phyloP scores from a whole-genome alignment of 2,888 invertebrate genomes.

The Tenthredo amoena region DNA sequence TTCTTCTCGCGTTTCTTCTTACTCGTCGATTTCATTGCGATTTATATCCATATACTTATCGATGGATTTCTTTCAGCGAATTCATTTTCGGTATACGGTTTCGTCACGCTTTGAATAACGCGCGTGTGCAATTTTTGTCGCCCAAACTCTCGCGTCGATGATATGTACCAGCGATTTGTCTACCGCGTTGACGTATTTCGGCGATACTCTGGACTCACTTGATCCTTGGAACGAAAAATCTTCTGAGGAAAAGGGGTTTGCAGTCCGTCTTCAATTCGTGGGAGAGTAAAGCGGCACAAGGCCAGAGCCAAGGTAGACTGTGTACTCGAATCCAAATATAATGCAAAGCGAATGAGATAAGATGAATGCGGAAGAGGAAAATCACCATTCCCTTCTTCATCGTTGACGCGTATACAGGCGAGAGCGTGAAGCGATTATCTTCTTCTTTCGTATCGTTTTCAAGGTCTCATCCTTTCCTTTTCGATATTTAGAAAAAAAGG shows the following conservation, averaged over 20 bases:
- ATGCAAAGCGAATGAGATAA: slow-evolving; percentile 74
- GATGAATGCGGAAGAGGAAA: slow-evolving; percentile 66
- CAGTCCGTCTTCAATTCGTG: slow-evolving; percentile 55
- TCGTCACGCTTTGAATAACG: background rate
- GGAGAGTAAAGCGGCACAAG: background rate
- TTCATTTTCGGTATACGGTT: background rate
- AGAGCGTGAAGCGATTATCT: background rate
- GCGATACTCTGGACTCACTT: background rate
- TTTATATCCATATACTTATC: background rate
- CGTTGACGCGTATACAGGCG: slow-evolving; percentile 58
- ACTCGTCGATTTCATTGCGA: background rate
- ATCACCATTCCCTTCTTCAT: slow-evolving; percentile 53
- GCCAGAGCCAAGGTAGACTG: slow-evolving; percentile 58
- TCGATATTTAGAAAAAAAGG: background rate
- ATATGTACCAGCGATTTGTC: background rate
- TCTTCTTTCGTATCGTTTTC: background rate
- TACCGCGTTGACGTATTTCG: no score
- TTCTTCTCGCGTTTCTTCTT: background rate
- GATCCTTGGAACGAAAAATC: background rate
- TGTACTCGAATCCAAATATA: slow-evolving; percentile 73
- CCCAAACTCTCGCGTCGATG: background rate
- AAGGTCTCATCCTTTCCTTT: background rate
- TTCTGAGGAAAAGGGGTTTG: background rate
- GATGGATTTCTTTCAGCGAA: background rate
- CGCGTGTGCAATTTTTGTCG: background rate